These are phyloP conservation scores for Platycheirus albimanus DNA, from an alignment of 2,888 invertebrate species.

Conservation along the genomic window DNA sequence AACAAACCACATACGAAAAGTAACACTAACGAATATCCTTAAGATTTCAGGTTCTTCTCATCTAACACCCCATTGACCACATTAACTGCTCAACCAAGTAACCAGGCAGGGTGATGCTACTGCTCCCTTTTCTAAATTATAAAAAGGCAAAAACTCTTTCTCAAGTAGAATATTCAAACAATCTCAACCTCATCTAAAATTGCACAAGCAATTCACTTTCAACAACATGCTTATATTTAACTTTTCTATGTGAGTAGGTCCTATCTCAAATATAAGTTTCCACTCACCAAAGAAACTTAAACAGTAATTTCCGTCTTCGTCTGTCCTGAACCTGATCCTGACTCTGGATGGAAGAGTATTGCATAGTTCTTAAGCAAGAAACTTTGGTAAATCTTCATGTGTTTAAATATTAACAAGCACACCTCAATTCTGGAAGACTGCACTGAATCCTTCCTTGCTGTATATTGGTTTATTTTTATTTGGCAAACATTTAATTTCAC, in stretches of 20 bases:
- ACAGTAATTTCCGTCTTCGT: slow-evolving; percentile 38
- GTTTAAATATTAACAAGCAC: slow-evolving; percentile 58
- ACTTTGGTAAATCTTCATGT: slow-evolving; percentile 31
- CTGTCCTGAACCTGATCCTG: slow-evolving; percentile 1
- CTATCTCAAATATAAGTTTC: slow-evolving; percentile 33
- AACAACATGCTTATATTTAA: slow-evolving; percentile 46
- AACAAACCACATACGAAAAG: slow-evolving; percentile 9
- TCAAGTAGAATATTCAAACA: slow-evolving; percentile 38
- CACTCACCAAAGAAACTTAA: slow-evolving; percentile 25
- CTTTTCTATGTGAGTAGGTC: no score
- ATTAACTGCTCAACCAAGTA: slow-evolving; percentile 16
- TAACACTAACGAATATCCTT: not conserved
- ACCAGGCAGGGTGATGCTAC: slow-evolving; percentile 18
- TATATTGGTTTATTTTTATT: slow-evolving; percentile 41
- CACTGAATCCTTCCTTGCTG: slow-evolving; percentile 20
- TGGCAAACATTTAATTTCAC: slow-evolving; percentile 57
- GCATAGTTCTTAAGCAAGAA: slow-evolving; percentile 21
- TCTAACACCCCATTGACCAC: slow-evolving; percentile 21
- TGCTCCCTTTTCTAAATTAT: not conserved
- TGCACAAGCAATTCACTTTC: slow-evolving; percentile 10
- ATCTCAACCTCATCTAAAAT: slow-evolving; percentile 25
- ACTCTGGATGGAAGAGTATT: no score
- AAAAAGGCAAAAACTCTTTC: not conserved
- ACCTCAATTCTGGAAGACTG: slow-evolving; percentile 38
- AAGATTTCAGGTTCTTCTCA: not conserved